phyloP scores from a whole-genome alignment of 1,140 invertebrate genomes.

The Drosophila carrolli region DNA sequence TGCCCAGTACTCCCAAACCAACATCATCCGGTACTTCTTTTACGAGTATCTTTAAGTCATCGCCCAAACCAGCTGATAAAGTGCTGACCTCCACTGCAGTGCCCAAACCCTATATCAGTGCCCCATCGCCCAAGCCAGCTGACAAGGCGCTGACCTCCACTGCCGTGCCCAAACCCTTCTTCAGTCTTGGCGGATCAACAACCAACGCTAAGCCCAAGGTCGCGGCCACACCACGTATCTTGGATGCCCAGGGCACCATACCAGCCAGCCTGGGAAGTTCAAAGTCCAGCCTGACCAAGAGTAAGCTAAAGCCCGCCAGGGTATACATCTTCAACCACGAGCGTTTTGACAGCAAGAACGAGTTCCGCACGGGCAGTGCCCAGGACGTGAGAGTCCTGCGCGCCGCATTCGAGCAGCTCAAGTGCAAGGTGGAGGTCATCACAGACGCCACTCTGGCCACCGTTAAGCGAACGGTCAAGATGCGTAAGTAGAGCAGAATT shows the following conservation, averaged over 20 bases:
- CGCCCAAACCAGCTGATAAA: neutral
- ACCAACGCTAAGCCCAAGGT: constrained; percentile 24
- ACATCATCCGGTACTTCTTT: neutral
- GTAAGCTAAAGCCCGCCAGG: constrained; percentile 64
- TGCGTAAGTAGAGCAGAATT: constrained; percentile 49
- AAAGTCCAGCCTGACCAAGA: constrained; percentile 16
- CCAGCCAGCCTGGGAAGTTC: neutral
- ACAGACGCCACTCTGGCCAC: constrained; percentile 61
- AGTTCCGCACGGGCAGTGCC: constrained; percentile 59
- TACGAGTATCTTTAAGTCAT: constrained; percentile 9
- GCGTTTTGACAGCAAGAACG: constrained; percentile 60
- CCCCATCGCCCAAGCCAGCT: neutral
- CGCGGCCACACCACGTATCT: neutral
- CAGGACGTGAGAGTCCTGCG: constrained; percentile 64
- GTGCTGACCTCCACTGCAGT: constrained; percentile 1
- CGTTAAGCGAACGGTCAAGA: constrained; percentile 47
- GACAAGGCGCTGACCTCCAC: neutral
- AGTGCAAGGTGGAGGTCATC: constrained; percentile 65
- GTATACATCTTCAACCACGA: constrained; percentile 78
- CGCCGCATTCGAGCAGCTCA: constrained; percentile 53
- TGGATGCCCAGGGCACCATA: constrained; percentile 35
- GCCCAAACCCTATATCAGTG: constrained; percentile 30
- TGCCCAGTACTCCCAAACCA: constrained; percentile 10
- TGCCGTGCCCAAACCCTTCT: constrained; percentile 15
- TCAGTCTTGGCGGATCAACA: constrained; percentile 21